A percentile compares a stretch with the other conserved stretches of the same genome.
These are phyloP conservation scores for Gambelia wislizenii DNA, from an alignment of 2,797 vertebrate species.

Conservation along the genomic window DNA sequence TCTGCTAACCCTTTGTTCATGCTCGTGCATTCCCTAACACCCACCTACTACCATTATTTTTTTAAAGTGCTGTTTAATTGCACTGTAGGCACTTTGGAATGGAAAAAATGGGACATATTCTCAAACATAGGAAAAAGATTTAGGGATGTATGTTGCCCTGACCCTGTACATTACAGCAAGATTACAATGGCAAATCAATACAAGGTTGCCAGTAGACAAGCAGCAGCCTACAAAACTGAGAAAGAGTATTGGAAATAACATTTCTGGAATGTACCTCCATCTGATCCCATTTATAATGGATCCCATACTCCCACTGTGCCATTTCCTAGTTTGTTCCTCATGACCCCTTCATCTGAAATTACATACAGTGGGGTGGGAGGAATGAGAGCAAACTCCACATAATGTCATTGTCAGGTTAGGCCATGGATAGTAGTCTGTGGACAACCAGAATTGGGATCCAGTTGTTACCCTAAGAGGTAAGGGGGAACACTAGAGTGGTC, in stretches of 20 bases:
- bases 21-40: slow-evolving; percentile 17
- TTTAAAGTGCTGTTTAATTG: slow-evolving; percentile 51
- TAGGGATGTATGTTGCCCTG: not conserved
- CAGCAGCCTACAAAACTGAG: not conserved
- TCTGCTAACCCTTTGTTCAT: slow-evolving; percentile 54
- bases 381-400: not conserved
- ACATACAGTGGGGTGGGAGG: no score
- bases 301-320: no score
- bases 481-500: no score
- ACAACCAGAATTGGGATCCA: not conserved
- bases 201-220: not conserved
- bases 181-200: not conserved
- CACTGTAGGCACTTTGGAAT: not conserved
- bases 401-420: not conserved
- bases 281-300: not conserved
- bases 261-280: not conserved
- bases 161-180: not conserved
- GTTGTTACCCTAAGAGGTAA: no score
- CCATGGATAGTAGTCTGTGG: not conserved
- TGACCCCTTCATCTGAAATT: no score
- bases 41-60: slow-evolving; percentile 34
- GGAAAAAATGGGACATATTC: not conserved
- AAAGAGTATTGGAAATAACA: not conserved
- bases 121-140: not conserved
- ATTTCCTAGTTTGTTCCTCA: no score